phyloP scores from a whole-genome alignment of 2,113 vertebrate species.

The Rutilus rutilus region DNA sequence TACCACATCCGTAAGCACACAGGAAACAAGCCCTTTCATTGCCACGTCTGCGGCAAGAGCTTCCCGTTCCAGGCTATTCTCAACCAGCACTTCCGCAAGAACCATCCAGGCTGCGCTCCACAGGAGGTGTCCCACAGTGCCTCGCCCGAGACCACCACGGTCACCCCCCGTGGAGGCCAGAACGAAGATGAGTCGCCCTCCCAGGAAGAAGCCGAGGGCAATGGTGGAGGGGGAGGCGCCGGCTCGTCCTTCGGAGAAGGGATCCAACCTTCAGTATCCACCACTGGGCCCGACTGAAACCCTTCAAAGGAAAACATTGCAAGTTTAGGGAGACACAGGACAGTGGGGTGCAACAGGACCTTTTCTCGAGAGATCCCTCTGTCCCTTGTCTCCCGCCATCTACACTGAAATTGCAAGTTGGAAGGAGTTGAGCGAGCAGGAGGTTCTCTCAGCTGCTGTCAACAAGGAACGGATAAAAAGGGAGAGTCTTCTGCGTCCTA shows the following conservation, averaged over 20 bases:
- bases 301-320: neutral
- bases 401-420: slow-evolving; percentile 25
- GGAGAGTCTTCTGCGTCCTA: slow-evolving; percentile 16
- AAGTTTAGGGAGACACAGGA: slow-evolving; percentile 1
- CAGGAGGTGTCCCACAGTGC: slow-evolving; percentile 93
- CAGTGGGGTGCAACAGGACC: neutral
- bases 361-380: slow-evolving; percentile 5
- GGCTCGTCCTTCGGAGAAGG: slow-evolving; percentile 78
- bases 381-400: slow-evolving; percentile 11
- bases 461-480: slow-evolving; percentile 21
- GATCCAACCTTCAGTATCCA: slow-evolving; percentile 91
- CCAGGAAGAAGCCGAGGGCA: slow-evolving; percentile 82
- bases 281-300: slow-evolving; percentile 88
- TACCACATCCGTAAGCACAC: slow-evolving; percentile 99
- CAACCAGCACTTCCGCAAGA: slow-evolving; percentile 99
- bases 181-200: slow-evolving; percentile 87
- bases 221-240: slow-evolving; percentile 53
- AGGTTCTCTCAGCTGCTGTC: slow-evolving; percentile 40
- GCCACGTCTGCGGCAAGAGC: slow-evolving; percentile 96
- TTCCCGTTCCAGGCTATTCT: slow-evolving; percentile 99
- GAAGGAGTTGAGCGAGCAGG: slow-evolving; percentile 14
- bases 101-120: slow-evolving; percentile 92
- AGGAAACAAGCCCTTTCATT: slow-evolving; percentile 98
- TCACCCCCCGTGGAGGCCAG: slow-evolving; percentile 88
- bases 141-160: slow-evolving; percentile 92